Evolutionary conservation across 2,888 invertebrate genomes (phyloP).

Genomic region (Ashinkailepas kermadecensis): DNA sequence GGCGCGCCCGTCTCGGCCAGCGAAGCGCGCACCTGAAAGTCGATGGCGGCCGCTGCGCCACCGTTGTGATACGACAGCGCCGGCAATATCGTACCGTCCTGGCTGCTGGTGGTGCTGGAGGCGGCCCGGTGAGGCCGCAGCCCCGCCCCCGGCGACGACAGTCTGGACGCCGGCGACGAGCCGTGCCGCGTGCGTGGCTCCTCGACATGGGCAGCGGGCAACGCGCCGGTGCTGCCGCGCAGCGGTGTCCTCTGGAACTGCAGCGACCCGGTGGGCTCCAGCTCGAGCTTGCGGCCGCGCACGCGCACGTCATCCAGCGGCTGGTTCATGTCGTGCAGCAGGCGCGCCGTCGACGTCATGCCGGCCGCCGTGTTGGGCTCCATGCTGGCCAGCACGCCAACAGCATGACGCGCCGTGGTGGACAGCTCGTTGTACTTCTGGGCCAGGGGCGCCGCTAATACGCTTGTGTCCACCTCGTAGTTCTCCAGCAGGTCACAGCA

Average conservation of each 20-base stretch:
- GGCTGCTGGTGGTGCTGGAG: background rate
- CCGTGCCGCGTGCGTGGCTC: background rate
- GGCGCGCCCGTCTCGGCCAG: background rate
- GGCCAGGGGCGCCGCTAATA: conserved; percentile 5
- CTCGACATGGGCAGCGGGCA: background rate
- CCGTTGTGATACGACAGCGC: background rate
- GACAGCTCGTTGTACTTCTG: conserved; percentile 15
- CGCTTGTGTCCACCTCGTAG: conserved; percentile 19
- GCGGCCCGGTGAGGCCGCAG: background rate
- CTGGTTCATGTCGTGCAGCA: conserved; percentile 80
- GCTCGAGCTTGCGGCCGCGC: background rate
- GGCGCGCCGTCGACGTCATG: conserved; percentile 49
- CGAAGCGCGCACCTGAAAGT: conserved; percentile 16
- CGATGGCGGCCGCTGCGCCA: background rate
- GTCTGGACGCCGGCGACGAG: background rate
- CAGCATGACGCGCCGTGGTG: background rate
- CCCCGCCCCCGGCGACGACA: background rate
- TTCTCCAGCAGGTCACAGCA: conserved; percentile 5
- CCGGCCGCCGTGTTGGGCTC: conserved; percentile 15
- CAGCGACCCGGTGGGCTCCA: background rate
- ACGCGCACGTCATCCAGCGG: conserved; percentile 71
- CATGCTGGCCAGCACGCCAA: conserved; percentile 13
- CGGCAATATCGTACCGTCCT: background rate
- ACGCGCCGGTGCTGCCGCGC: conserved; percentile 15
- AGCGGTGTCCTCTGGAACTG: conserved; percentile 16